Conservation (phyloP, 2,888 invertebrate genomes). For the Melieria omissa region DNA sequence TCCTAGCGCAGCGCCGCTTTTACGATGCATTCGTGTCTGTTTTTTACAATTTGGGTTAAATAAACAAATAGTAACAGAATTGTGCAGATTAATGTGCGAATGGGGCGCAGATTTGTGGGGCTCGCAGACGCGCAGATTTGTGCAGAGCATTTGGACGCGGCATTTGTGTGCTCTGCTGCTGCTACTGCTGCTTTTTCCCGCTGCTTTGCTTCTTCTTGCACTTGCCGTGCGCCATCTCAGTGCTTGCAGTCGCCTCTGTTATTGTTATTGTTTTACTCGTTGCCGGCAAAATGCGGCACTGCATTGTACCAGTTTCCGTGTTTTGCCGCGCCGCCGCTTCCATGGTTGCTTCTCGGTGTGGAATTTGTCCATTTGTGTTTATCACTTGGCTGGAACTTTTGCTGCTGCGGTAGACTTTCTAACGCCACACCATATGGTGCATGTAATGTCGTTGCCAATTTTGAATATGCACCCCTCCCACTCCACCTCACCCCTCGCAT, state of each 20-base stretch:
- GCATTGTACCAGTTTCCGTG: no score
- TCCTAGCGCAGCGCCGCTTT: not conserved
- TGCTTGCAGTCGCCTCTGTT: no score
- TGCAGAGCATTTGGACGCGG: not conserved
- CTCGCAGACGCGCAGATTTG: not conserved
- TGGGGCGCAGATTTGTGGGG: not conserved
- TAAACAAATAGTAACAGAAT: conserved; percentile 25
- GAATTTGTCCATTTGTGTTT: no score
- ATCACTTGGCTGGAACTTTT: no score
- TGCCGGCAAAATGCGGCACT: no score
- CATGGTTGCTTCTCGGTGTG: no score
- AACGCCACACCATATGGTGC: no score
- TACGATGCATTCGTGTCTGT: conserved; percentile 23
- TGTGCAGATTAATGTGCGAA: conserved; percentile 21
- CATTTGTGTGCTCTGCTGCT: not conserved
- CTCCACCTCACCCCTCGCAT: not conserved
- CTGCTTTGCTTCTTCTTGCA: no score
- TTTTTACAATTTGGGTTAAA: conserved; percentile 33
- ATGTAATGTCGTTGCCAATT: not conserved
- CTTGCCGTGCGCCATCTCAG: no score
- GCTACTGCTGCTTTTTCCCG: not conserved
- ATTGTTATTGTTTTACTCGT: no score
- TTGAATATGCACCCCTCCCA: not conserved
- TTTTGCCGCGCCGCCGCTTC: no score
- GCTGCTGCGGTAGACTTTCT: no score